phyloP scores from a whole-genome alignment of 2,113 vertebrate species.

The Tachuris rubrigastra region DNA sequence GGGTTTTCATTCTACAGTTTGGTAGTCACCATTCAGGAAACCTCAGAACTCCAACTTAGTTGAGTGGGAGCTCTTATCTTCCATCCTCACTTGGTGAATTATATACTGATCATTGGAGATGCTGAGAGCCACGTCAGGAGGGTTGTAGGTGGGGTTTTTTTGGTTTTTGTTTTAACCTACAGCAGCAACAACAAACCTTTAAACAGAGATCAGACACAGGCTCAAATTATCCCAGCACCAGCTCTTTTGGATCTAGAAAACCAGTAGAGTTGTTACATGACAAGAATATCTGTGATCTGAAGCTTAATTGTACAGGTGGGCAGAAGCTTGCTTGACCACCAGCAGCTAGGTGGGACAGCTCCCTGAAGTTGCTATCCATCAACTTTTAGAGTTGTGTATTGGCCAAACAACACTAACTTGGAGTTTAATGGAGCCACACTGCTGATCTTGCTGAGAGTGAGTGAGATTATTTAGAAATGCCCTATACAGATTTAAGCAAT shows the following conservation, averaged over 20 bases:
- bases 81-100: neutral
- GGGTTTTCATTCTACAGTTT: neutral
- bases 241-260: neutral
- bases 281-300: neutral
- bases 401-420: neutral
- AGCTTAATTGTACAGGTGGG: neutral
- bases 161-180: neutral
- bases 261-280: neutral
- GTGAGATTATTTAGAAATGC: neutral
- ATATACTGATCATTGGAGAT: neutral
- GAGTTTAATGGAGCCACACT: neutral
- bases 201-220: neutral
- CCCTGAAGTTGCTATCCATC: neutral
- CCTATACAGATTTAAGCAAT: neutral
- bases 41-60: neutral
- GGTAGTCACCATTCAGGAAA: neutral
- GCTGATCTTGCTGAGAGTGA: neutral
- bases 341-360: neutral
- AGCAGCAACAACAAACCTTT: neutral
- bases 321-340: neutral
- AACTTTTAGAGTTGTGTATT: neutral
- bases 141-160: neutral
- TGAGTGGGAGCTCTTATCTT: neutral
- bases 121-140: neutral
- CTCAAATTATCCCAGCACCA: neutral